Conservation (phyloP, 2,888 invertebrate genomes). For the Trilocha varians region DNA sequence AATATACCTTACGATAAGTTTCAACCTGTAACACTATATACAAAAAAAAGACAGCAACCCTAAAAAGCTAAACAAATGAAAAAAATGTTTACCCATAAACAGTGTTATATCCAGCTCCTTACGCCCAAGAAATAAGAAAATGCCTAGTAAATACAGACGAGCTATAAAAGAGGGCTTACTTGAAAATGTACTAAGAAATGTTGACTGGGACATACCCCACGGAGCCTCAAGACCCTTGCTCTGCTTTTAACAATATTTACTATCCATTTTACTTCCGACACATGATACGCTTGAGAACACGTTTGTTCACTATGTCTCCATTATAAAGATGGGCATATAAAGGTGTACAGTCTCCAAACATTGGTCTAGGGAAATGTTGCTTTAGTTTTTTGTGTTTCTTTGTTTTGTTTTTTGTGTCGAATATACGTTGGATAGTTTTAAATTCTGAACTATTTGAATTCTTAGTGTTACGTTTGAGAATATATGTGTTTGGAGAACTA, state of each 20-base stretch:
- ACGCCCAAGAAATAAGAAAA: no score
- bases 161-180: neutral
- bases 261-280: slow-evolving; percentile 5
- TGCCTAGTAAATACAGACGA: neutral
- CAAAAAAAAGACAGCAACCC: no score
- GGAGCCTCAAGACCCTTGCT: slow-evolving; percentile 1
- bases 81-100: no score
- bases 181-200: slow-evolving; percentile 4
- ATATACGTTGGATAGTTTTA: no score
- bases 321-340: neutral
- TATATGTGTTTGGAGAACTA: no score
- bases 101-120: no score
- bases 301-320: slow-evolving; percentile 1
- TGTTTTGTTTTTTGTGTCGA: no score
- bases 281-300: slow-evolving; percentile 1
- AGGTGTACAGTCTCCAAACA: neutral
- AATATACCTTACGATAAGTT: no score
- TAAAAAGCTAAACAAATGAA: no score
- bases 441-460: no score
- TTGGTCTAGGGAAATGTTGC: neutral
- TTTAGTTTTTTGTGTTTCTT: neutral
- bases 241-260: slow-evolving; percentile 9
- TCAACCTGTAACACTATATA: no score
- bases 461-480: no score
- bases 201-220: neutral